These are phyloP conservation scores for Leptothorax acervorum DNA, from an alignment of 2,888 invertebrate species.

Conservation along the genomic window DNA sequence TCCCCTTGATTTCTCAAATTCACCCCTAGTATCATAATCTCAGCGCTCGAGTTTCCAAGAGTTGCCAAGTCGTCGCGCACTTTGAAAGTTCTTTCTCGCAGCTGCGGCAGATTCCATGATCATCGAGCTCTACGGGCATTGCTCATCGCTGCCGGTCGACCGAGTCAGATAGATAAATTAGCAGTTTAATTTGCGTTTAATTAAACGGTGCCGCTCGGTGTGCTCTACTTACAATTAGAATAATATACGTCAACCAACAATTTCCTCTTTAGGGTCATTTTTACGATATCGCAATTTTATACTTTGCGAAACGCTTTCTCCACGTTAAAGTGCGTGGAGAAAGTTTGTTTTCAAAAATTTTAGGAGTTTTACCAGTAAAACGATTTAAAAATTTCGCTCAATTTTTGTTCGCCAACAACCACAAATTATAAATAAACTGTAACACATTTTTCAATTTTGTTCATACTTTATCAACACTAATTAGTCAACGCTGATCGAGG, in stretches of 20 bases:
- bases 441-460: neutral
- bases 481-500: neutral
- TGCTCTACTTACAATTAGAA: conserved; percentile 27
- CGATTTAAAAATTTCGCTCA: neutral
- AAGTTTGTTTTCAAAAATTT: neutral
- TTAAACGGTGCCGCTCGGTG: conserved; percentile 60
- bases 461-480: conserved; percentile 22
- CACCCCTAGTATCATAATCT: conserved; percentile 42
- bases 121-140: conserved; percentile 60
- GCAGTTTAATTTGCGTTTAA: conserved; percentile 76
- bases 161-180: conserved; percentile 70
- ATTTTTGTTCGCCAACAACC: neutral
- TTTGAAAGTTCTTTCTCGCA: conserved; percentile 68
- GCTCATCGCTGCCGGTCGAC: conserved; percentile 60
- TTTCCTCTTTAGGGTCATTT: neutral
- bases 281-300: conserved; percentile 18
- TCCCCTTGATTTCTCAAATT: conserved; percentile 47
- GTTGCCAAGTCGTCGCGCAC: conserved; percentile 59
- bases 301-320: neutral
- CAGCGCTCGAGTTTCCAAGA: conserved; percentile 56
- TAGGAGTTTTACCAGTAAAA: neutral
- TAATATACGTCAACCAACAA: conserved; percentile 34
- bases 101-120: conserved; percentile 63
- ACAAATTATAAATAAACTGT: neutral
- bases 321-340: neutral